Evolutionary conservation across 2,113 vertebrate species (phyloP), one percentile per base, ranked within the genome.

Genomic region (Struthio camelus): DNA sequence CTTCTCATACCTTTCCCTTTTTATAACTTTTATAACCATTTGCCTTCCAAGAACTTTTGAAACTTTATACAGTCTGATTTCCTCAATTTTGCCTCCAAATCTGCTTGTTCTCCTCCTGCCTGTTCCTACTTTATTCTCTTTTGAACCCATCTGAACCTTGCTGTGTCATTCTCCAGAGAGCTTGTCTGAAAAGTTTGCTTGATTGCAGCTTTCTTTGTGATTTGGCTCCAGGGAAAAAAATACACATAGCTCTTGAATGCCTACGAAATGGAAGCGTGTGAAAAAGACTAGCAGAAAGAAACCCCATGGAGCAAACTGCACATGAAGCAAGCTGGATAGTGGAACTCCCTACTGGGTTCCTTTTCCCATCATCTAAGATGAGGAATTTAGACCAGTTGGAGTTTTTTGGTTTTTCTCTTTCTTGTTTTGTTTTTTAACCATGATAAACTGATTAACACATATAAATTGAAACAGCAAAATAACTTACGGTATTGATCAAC

Each of bases 231-330:
- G 59, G 76, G 14, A 34, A 42, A 62, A 86, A 67, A 91, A 80
- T 58, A 73, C 87, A 25, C 34, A 69, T 32, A 80, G 90, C 38
- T 93, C 83, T 72, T 92, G 90, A 94, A 96, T 96, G 73, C 38
- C 79, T 89, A 81, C 46, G 93, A 94, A 94, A 94, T 91, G 90
- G 94, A 94, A 92, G 94, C 81, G 94, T 97, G 85, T 86, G 90
- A 95, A 96, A 95, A 95, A 64, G 89, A 95, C 87, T 94, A 87
- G 72, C 90, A 93, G 95, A 40, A 96, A 93, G 92, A 75, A 88
- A 77, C 86, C 65, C 87, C 36, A 84, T 72, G 83, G 93, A 67
- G 76, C n/a, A 80, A 94, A 66, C 83, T 78, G 38, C 13, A 92
- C 76, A 84, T 7, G 6, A 84, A 81, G 89, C 75, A 91, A 93